These are phyloP conservation scores for Taphrorychus bicolor DNA, from an alignment of 2,888 invertebrate genomes.

Conservation along the genomic window DNA sequence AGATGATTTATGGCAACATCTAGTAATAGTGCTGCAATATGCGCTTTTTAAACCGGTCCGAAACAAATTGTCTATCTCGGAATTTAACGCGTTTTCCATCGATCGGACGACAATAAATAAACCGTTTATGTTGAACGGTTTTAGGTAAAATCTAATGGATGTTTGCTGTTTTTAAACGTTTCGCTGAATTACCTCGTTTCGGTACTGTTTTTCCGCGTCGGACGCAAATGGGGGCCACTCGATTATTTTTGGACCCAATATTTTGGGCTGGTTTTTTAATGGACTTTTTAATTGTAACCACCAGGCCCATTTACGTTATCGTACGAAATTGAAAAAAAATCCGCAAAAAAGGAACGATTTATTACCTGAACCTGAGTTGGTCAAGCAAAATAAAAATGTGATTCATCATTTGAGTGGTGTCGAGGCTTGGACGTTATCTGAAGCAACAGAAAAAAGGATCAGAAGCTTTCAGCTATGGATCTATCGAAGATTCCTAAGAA, in stretches of 20 bases:
- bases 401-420: no score
- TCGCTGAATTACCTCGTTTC: conserved; percentile 4
- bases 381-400: no score
- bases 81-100: conserved; percentile 6
- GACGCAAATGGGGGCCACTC: not conserved
- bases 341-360: not conserved
- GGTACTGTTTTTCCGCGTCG: conserved; percentile 5
- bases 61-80: not conserved
- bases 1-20: not conserved
- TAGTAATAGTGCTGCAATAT: not conserved
- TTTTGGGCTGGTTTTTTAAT: not conserved
- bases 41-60: not conserved
- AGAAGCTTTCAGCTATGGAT: no score
- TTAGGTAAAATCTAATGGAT: conserved; percentile 14
- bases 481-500: no score
- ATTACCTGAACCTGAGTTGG: no score
- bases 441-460: no score
- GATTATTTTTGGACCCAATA: conserved; percentile 1
- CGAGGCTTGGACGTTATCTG: no score
- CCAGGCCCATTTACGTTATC: not conserved
- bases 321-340: not conserved
- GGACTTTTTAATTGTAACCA: not conserved
- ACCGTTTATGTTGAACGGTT: conserved; percentile 6
- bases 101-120: conserved; percentile 10
- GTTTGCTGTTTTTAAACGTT: conserved; percentile 16